Conservation (phyloP, 2,113 vertebrate genomes). For the Gymnorhina tibicen region DNA sequence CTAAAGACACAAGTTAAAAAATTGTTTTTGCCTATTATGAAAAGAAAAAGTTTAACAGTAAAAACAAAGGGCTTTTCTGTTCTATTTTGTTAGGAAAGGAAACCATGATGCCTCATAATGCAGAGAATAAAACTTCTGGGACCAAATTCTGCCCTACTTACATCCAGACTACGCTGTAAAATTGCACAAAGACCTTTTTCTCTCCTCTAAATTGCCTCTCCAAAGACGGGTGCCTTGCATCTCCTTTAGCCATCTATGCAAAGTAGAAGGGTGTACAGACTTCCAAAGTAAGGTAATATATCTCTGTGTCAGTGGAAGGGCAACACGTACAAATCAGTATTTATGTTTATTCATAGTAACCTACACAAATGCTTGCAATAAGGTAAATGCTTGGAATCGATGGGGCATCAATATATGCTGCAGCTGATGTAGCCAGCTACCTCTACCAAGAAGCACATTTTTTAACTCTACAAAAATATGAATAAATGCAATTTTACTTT, state of each 20-base stretch:
- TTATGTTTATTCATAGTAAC: constrained; percentile 66
- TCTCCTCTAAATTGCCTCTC: constrained; percentile 53
- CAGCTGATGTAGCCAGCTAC: not conserved
- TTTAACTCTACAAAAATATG: not conserved
- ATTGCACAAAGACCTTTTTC: constrained; percentile 32
- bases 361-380: constrained; percentile 48
- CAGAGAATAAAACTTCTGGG: not conserved
- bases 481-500: not conserved
- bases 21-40: not conserved
- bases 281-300: constrained; percentile 61
- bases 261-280: constrained; percentile 52
- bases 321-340: constrained; percentile 49
- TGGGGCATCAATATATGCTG: not conserved
- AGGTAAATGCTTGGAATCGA: constrained; percentile 27
- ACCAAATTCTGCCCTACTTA: not conserved
- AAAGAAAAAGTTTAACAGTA: not conserved
- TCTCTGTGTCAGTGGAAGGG: constrained; percentile 62
- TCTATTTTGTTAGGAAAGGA: not conserved
- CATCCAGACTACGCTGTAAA: not conserved
- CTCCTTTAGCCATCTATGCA: constrained; percentile 63
- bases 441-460: not conserved
- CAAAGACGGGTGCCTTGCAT: constrained; percentile 39
- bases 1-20: not conserved
- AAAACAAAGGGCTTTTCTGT: not conserved
- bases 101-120: not conserved